A percentile compares a stretch with the other conserved stretches of the same genome.
Evolutionary conservation across 2,113 vertebrate species (phyloP).

Genomic region (Hepsetus odoe): DNA sequence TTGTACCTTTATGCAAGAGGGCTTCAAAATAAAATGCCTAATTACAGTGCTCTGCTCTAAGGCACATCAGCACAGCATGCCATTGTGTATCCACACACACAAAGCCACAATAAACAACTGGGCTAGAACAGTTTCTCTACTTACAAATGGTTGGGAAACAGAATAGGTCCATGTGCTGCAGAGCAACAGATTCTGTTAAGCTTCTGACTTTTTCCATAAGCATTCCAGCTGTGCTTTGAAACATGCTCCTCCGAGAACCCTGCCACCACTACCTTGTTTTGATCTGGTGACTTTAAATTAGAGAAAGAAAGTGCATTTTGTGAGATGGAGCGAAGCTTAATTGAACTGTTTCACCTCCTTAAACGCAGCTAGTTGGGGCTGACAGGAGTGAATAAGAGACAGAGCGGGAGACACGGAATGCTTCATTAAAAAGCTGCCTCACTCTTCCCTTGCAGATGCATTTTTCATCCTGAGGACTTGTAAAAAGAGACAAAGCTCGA

Average conservation of each 20-base stretch:
- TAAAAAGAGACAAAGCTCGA: slow-evolving; percentile 20
- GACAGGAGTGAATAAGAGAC: slow-evolving; percentile 13
- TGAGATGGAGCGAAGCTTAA: slow-evolving; percentile 50
- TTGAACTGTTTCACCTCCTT: slow-evolving; percentile 56
- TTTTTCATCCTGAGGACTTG: background rate
- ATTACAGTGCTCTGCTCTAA: slow-evolving; percentile 20
- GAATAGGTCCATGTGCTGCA: background rate
- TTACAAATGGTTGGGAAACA: background rate
- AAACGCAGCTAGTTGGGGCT: slow-evolving; percentile 40
- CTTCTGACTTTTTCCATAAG: background rate
- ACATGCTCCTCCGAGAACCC: slow-evolving; percentile 23
- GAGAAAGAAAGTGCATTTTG: slow-evolving; percentile 42
- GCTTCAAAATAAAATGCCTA: slow-evolving; percentile 16
- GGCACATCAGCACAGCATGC: slow-evolving; percentile 7
- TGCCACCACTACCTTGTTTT: slow-evolving; percentile 38
- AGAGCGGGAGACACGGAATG: slow-evolving; percentile 16
- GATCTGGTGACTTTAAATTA: slow-evolving; percentile 42
- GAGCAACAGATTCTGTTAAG: background rate
- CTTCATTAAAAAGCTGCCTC: slow-evolving; percentile 37
- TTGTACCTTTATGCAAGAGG: slow-evolving; percentile 7
- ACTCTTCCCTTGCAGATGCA: slow-evolving; percentile 5
- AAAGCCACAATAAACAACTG: background rate
- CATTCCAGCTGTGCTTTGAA: background rate
- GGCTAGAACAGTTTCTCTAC: background rate
- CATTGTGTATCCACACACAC: background rate